Conservation (phyloP, 2,797 vertebrate genomes). For the Sphenopsis melanotis region DNA sequence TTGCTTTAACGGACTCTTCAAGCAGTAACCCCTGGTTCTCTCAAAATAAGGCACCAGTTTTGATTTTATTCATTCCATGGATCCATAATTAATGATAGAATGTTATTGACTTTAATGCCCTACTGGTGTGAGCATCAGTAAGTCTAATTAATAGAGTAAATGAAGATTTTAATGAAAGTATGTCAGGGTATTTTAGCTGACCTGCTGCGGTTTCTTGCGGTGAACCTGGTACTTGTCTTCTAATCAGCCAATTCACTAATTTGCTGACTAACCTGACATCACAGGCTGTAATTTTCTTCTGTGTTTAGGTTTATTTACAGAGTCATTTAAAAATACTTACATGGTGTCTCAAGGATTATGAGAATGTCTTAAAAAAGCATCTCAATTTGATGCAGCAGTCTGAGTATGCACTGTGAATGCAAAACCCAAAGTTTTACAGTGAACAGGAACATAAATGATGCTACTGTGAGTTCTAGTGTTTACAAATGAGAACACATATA, state of each 20-base stretch:
- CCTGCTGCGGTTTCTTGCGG: neutral
- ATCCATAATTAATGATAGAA: constrained; percentile 7
- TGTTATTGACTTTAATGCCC: constrained; percentile 22
- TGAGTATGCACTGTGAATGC: neutral
- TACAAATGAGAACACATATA: neutral
- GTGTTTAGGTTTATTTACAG: neutral
- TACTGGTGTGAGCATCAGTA: neutral
- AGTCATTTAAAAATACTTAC: neutral
- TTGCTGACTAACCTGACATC: neutral
- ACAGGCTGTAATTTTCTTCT: neutral
- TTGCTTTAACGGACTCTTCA: constrained; percentile 17
- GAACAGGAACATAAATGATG: neutral
- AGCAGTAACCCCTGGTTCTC: neutral
- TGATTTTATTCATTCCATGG: constrained; percentile 11
- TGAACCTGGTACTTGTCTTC: neutral
- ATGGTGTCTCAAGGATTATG: neutral
- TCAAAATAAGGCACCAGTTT: neutral
- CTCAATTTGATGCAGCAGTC: neutral
- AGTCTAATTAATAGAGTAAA: neutral
- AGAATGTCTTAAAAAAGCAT: neutral
- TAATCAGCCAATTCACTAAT: neutral
- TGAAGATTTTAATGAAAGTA: neutral
- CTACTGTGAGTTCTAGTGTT: neutral
- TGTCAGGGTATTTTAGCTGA: neutral
- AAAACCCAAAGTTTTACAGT: neutral